phyloP scores from a whole-genome alignment of 2,888 invertebrate genomes.

The Rhogogaster chlorosoma region DNA sequence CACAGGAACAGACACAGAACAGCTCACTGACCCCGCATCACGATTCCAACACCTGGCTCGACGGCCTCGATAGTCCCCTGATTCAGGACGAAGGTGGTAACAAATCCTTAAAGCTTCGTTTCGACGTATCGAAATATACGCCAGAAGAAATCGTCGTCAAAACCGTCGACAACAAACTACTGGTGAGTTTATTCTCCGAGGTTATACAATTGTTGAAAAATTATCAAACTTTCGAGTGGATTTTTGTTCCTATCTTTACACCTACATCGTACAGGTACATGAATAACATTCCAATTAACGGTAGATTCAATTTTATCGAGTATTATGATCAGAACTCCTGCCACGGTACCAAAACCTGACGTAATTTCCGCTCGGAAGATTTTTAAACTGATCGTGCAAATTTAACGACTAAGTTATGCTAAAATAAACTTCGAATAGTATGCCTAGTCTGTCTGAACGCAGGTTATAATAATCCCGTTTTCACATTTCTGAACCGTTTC shows the following conservation, averaged over 20 bases:
- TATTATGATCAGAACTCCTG: not conserved
- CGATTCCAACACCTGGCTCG: conserved; percentile 85
- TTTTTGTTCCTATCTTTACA: not conserved
- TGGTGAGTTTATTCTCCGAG: conserved; percentile 82
- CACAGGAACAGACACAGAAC: conserved; percentile 82
- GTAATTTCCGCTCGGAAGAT: conserved; percentile 3
- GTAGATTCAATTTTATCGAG: not conserved
- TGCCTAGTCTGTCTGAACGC: not conserved
- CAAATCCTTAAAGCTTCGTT: conserved; percentile 95
- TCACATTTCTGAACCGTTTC: not conserved
- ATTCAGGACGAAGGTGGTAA: conserved; percentile 97
- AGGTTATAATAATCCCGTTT: not conserved
- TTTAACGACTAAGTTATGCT: conserved; percentile 6
- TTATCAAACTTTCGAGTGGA: conserved; percentile 23
- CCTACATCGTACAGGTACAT: not conserved
- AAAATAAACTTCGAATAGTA: not conserved
- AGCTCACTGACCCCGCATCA: conserved; percentile 78
- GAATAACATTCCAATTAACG: not conserved
- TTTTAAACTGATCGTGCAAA: not conserved
- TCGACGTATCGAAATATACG: conserved; percentile 98
- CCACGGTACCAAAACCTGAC: not conserved
- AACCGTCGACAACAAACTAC: conserved; percentile 97
- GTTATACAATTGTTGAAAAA: not conserved
- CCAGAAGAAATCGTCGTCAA: conserved; percentile 99
- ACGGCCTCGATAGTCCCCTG: conserved; percentile 94